Conservation (phyloP, 2,888 invertebrate species). For the Carcina quercana region DNA sequence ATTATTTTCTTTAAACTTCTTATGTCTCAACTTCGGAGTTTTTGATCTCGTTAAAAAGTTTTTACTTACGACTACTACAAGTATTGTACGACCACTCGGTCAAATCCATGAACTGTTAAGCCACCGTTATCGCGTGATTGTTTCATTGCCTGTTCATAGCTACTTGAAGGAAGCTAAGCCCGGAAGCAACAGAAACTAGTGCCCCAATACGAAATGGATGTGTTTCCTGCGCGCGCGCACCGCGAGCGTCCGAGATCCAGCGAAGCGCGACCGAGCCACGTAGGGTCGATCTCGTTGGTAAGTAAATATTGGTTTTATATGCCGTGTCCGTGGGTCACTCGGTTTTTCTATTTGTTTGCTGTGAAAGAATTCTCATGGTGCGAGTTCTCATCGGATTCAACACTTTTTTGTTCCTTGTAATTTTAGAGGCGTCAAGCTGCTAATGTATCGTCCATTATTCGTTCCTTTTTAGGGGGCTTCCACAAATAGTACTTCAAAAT, state of each 20-base stretch:
- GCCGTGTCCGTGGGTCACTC: conserved; percentile 23
- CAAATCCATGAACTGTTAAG: no score
- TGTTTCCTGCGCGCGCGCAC: conserved; percentile 30
- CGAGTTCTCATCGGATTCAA: conserved; percentile 2
- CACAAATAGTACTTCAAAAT: no score
- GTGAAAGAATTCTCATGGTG: conserved; percentile 11
- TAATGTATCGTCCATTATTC: no score
- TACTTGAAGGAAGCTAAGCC: conserved; percentile 28
- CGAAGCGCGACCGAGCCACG: conserved; percentile 37
- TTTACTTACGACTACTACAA: no score
- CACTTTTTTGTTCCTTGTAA: no score
- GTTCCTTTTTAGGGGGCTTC: no score
- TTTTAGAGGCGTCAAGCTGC: no score
- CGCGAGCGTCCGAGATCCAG: conserved; percentile 23
- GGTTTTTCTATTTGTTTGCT: conserved; percentile 29
- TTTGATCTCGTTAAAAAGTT: no score
- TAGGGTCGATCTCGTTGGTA: conserved; percentile 42
- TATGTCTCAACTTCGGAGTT: no score
- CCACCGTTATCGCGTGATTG: no score
- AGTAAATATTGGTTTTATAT: conserved; percentile 50
- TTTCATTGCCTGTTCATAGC: background rate
- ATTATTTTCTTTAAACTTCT: no score
- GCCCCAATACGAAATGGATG: conserved; percentile 28
- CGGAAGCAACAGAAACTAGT: conserved; percentile 30
- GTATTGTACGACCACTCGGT: no score